phyloP scores from a whole-genome alignment of 2,113 vertebrate species.

The Dendrocopos noguchii region DNA sequence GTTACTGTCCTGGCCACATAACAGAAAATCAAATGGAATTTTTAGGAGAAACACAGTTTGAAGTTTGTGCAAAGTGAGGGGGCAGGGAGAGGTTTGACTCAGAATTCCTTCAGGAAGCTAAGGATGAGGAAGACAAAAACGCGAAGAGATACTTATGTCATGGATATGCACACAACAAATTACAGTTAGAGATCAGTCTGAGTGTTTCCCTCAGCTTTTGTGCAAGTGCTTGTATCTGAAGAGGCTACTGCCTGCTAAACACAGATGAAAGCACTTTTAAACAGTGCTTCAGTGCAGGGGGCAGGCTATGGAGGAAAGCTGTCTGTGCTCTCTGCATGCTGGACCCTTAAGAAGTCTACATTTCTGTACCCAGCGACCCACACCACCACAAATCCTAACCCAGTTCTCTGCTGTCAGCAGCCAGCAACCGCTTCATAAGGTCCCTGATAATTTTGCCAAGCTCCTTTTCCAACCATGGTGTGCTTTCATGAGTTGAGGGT shows the following conservation, averaged over 20 bases:
- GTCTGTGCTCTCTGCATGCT: not conserved
- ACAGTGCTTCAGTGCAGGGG: not conserved
- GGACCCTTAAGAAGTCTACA: not conserved
- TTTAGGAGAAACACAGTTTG: accelerated
- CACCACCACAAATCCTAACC: not conserved
- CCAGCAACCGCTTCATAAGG: not conserved
- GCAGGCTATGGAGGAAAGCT: not conserved
- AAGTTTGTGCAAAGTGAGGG: not conserved
- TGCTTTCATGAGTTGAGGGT: not conserved
- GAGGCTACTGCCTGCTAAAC: not conserved
- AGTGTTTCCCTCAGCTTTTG: not conserved
- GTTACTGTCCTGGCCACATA: not conserved
- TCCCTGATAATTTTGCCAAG: not conserved
- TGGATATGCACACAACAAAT: accelerated
- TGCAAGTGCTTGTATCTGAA: not conserved
- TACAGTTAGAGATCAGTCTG: accelerated
- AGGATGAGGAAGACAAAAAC: not conserved
- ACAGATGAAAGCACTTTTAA: accelerated
- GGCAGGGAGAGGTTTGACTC: not conserved
- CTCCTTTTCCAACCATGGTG: not conserved
- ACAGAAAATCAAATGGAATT: not conserved
- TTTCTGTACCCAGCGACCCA: not conserved
- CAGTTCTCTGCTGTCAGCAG: not conserved
- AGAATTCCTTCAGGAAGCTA: not conserved
- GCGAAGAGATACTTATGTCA: accelerated